Evolutionary conservation across 2,797 vertebrate species (phyloP), one percentile per base, ranked within the genome.

Genomic region (Protosalanx chinensis): DNA sequence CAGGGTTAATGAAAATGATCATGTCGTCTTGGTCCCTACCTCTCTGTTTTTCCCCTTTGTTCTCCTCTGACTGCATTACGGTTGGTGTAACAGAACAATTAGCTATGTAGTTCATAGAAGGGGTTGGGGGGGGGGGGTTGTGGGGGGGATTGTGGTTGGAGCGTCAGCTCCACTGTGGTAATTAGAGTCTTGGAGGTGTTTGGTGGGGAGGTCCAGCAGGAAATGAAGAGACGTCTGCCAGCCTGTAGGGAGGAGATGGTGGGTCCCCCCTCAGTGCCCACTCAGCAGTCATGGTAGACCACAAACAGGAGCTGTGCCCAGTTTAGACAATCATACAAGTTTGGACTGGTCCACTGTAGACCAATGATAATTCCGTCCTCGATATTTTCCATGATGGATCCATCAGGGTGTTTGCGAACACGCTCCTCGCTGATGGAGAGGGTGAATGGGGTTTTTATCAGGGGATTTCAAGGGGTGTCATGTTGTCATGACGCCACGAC

Each of bases 271-370:
- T 32, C 49, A 76, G 68, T 76, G 59, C 68, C 71, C 70, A 81
- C 71, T 60, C 84, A 71, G 88, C 87, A 87, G 92, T 90, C 92
- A 90, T 90, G 90, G 89, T 93, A 95, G 93, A 95, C 93, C 93
- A 90, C 93, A 96, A 97, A 95, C 95, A 95, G 89, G 91, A 93
- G 93, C 93, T 94, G 92, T 91, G 92, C 92, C 92, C 94, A 93
- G 93, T 88, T 93, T 93, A 92, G 92, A 94, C 94, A 94, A 91
- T 90, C 85, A 74, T 93, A 84, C 96, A 97, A 95, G 96, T 97
- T 96, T 89, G 89, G 88, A 95, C 97, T 95, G 92, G 97, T 94
- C 95, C 92, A 82, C 91, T 91, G 91, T 90, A 91, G 93, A 95
- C 90, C 93, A 91, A 89, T 86, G 93, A 93, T 91, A 92, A 95